Base-by-base conservation (phyloP, 2,888 invertebrate species). In the Mythimna impura region DNA sequence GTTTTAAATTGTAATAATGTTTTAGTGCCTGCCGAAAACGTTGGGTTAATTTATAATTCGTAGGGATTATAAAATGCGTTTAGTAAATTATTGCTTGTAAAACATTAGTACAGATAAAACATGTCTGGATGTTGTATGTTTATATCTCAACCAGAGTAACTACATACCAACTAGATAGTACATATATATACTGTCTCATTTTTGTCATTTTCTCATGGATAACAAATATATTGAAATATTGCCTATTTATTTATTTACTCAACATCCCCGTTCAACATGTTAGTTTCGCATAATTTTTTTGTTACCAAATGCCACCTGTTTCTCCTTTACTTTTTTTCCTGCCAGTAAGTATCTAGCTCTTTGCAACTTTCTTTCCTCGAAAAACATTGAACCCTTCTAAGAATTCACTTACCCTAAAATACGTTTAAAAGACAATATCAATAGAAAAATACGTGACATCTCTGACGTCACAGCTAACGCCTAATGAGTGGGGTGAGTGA, bases 401-500 rank as follows among this genome's bases (percentile, higher is more conserved):
- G 10, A 61, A 40, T 22, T 20, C 9, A 54, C 54, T 50, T 30
- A 25, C 34, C 60, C 52, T 0, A 50, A 20, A 25, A 58, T 25
- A 40, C 36, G 36, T n/a, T 34, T n/a, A 66, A 22, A 76, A 71
- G 34, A 64, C 25, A 30, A 61, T 68, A 61, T 58, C 43, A 70
- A 68, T 65, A 70, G 68, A 54, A 66, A 71, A 82, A 67, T 52
- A 73, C 71, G 71, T 80, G 74, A 75, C 74, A 80, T 63, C 68
- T 70, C 66, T 76, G 73, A 76, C 84, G 69, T 81, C 76, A 80
- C 64, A 17, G 73, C 79, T 82, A 73, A 65, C 66, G 71, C 71
- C 73, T 81, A 83, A 83, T 84, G 84, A 85, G 82, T 75, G 71
- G 66, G 84, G 87, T 79, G 82, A 79, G 20, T 74, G 81, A 80